Percentiles rank a stretch among this genome's conserved stretches.
Evolutionary conservation across 1,140 invertebrate genomes (phyloP).

Genomic region (Ectropis grisescens): DNA sequence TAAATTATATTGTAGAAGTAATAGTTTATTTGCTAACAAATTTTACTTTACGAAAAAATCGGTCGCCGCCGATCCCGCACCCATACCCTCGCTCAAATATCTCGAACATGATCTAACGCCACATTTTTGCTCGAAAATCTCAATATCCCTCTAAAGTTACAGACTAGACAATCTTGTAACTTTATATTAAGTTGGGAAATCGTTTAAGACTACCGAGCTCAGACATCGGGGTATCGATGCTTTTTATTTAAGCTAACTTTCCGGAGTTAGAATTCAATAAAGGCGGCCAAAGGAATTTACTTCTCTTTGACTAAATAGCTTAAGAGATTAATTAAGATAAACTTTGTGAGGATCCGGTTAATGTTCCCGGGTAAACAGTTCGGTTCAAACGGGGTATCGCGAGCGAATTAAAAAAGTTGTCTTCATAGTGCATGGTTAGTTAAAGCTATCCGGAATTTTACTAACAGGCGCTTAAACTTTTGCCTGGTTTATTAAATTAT

Average conservation of each 20-base stretch:
- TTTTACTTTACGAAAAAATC: too few species aligned
- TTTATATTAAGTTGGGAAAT: slow-evolving; percentile 42
- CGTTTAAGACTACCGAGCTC: slow-evolving; percentile 31
- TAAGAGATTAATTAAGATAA: slow-evolving; percentile 56
- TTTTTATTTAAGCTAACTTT: slow-evolving; percentile 54
- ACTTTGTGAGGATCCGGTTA: slow-evolving; percentile 35
- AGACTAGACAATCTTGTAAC: slow-evolving; percentile 26
- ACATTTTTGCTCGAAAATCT: slow-evolving; percentile 9
- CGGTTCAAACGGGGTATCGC: slow-evolving; percentile 15
- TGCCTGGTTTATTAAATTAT: too few species aligned
- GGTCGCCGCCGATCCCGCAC: too few species aligned
- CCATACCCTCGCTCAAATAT: too few species aligned
- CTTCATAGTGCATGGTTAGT: too few species aligned
- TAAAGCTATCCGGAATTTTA: too few species aligned
- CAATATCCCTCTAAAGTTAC: slow-evolving; percentile 12
- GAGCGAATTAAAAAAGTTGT: slow-evolving; percentile 11
- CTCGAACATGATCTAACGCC: background rate
- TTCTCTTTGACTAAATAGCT: slow-evolving; percentile 61
- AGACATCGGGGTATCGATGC: slow-evolving; percentile 40
- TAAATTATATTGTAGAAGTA: too few species aligned
- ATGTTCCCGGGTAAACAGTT: slow-evolving; percentile 29
- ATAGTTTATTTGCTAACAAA: too few species aligned
- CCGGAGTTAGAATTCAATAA: slow-evolving; percentile 49
- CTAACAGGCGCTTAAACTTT: too few species aligned
- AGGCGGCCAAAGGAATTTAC: slow-evolving; percentile 49